Conservation (phyloP, 2,113 vertebrate genomes). For the Sander vitreus region DNA sequence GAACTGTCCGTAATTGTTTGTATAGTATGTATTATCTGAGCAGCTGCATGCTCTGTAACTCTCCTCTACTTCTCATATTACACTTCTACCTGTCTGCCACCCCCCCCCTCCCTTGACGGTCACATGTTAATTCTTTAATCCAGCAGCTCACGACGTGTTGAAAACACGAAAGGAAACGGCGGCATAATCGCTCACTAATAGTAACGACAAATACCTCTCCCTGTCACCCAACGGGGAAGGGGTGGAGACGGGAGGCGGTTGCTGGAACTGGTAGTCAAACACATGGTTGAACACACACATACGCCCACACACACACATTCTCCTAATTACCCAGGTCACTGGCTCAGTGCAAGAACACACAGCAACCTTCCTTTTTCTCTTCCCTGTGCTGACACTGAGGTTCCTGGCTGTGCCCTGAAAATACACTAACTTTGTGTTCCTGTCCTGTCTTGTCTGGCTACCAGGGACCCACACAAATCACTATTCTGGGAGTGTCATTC, state of each 20-base stretch:
- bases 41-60: conserved; percentile 46
- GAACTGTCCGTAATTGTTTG: conserved; percentile 45
- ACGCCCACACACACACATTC: conserved; percentile 45
- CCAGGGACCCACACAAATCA: conserved; percentile 70
- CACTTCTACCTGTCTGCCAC: conserved; percentile 59
- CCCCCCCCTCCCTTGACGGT: conserved; percentile 66
- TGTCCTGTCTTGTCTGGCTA: conserved; percentile 73
- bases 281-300: conserved; percentile 37
- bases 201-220: conserved; percentile 78
- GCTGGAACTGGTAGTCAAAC: conserved; percentile 52
- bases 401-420: conserved; percentile 56
- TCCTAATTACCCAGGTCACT: conserved; percentile 72
- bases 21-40: conserved; percentile 46
- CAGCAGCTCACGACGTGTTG: conserved; percentile 68
- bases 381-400: conserved; percentile 52
- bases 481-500: conserved; percentile 83
- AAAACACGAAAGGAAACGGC: conserved; percentile 67
- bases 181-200: conserved; percentile 78
- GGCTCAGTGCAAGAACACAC: conserved; percentile 54
- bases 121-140: conserved; percentile 81
- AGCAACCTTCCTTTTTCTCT: conserved; percentile 44
- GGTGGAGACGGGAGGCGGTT: conserved; percentile 23
- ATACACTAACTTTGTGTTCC: conserved; percentile 66
- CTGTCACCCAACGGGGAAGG: conserved; percentile 43
- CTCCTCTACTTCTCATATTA: conserved; percentile 46